Evolutionary conservation across 2,888 invertebrate genomes (phyloP), one percentile per base, ranked within the genome.

Genomic region (Macaria notata): DNA sequence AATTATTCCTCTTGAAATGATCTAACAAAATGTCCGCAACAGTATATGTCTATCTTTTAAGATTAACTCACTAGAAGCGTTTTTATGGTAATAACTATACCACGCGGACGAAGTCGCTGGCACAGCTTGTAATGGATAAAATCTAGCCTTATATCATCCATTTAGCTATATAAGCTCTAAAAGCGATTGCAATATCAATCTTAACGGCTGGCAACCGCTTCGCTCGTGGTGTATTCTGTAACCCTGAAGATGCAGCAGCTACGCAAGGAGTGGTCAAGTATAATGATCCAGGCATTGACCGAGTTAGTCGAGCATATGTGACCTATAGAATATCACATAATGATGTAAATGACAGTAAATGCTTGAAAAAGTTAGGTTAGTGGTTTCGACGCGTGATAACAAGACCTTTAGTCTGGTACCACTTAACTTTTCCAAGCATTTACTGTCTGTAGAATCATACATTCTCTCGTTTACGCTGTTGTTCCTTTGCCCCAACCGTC

Each of bases 251-350:
- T 59, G 81, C 84, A 82, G 75, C 62, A 1, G 50, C 2, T 46
- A 74, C 3, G 19, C 74, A 65, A 56, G 83, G 83, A 8, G 85
- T 82, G 63, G 81, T 90, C 54, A 88, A 83, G 67, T 79, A 63
- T 48, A 88, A 86, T 41, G 85, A 89, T 56, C 79, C 77, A 0
- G 67, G 61, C 1, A 74, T 90, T 30, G 89, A 90, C 67, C 75
- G 90, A 3, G 58, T 83, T 2, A 77, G 90, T 1, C 82, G 94
- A 72, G 95, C 94, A 8, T 95, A 95, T 74, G 95, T 72, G 95
- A 95, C 75, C 74, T 95, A 78, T 95, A 95, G 81, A 95, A 95
- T 77, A 95, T 95, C 54, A 91, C 94, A 0, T n/a, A n/a, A n/a
- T n/a, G n/a, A n/a, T n/a, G n/a, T n/a, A n/a, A n/a, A n/a, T n/a